Base-by-base conservation (phyloP, 2,113 vertebrate species). In the Brachypteracias leptosomus region DNA sequence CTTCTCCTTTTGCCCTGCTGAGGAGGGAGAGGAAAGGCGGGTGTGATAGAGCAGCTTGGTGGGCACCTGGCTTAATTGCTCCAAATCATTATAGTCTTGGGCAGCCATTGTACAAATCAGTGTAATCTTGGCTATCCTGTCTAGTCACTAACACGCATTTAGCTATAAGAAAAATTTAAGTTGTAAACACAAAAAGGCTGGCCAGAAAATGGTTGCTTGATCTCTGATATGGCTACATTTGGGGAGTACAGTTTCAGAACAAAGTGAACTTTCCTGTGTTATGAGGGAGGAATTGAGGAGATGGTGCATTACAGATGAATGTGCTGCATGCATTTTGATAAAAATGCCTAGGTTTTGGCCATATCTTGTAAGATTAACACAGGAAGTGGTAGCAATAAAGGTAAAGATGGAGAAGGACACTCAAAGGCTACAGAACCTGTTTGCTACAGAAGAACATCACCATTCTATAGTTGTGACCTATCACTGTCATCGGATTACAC, bases 141-240 rank as follows among this genome's bases (percentile, higher is more conserved):
- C 49, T 68, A 57, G 35, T 62, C 35, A 55, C 33, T 42, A 59
- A 55, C 5, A 55, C 19, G 12, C 13, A 24, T 54, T 47, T 36
- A 66, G 4, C 22, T 67, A 14, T 33, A 74, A 59, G 22, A 67
- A 35, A 22, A 36, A 31, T 58, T 18, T 65, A 51, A 44, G 11
- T 25, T 47, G 8, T 22, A 80, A 57, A 46, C 4, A 31, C 10
- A n/a, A 31, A 73, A 42, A 26, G 0, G 13, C 14, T 31, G 9
- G 36, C 5, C 3, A n/a, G 28, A 55, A 28, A 55, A 20, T 19
- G 9, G 1, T 71, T 2, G 0, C 35, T 72, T 63, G 7, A 11
- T 74, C 42, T 62, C 19, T 62, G 11, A 31, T 35, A 46, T 17
- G 24, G 6, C 13, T 29, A 35, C 20, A 29, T 55, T 58, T 33